Evolutionary conservation across 2,113 vertebrate species (phyloP), one percentile per base, ranked within the genome.

Genomic region (Serilophus lunatus): DNA sequence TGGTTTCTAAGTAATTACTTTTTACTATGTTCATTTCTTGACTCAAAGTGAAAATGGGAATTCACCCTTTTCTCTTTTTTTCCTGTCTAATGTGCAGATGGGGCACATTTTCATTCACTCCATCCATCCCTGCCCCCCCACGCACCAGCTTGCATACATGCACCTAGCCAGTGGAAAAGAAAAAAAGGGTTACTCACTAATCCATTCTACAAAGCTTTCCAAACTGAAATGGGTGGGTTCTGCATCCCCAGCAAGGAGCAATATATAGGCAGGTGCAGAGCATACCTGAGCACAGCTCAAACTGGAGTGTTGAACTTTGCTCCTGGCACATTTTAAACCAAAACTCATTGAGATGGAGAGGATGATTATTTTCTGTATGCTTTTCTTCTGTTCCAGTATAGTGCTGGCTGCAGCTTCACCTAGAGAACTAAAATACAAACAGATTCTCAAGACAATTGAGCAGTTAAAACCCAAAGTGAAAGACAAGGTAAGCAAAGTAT

Each of bases 121-220:
- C 97, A 97, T 96, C 93, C 92, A 98, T 98, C 98, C 98, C 97
- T 98, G 96, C 97, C 98, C 98, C 88, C 98, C 98, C 98, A 98
- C 98, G 94, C 98, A 98, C 93, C 86, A 97, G 78, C 85, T 97
- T 71, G 71, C 95, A 96, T 96, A 98, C 97, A 97, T 97, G 97
- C 96, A 98, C 97, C 97, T 97, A 98, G 98, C 98, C 98, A 98
- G 97, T 98, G 99, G 99, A 99, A 99, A 99, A 99, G 99, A 99
- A 99, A 99, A n/a, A 98, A 98, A 95, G 97, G 93, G 98, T 99
- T 99, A 99, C 98, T 99, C 99, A 99, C 97, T 98, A 96, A 98
- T 98, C 98, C 98, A 98, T 98, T 99, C 97, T 98, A 97, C 97
- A 98, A 98, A 98, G 98, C 97, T 99, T 99, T 99, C 99, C 99